phyloP scores from a whole-genome alignment of 1,140 invertebrate species.

The Heliothis virescens region DNA sequence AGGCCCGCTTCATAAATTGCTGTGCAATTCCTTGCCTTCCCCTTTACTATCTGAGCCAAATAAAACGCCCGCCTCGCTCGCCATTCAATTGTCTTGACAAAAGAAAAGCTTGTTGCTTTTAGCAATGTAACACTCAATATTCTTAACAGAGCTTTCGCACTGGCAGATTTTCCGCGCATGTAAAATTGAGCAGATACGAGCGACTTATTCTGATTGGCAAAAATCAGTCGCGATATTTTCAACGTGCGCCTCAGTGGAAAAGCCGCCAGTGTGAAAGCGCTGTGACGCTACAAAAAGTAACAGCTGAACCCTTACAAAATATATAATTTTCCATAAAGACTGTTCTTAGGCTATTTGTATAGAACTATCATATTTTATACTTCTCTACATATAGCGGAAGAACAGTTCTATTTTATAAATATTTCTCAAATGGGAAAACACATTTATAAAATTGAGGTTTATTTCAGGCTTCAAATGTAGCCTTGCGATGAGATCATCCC shows the following conservation, averaged over 20 bases:
- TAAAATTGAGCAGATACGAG: too few relatives aligned
- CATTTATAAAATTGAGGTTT: background rate
- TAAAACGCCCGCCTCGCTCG: constrained; percentile 51
- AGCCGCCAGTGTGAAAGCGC: too few relatives aligned
- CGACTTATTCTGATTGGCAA: too few relatives aligned
- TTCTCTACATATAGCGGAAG: background rate
- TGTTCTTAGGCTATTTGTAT: too few relatives aligned
- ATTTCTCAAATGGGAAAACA: background rate
- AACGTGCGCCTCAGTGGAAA: too few relatives aligned
- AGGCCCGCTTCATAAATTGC: constrained; percentile 73
- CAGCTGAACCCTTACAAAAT: too few relatives aligned
- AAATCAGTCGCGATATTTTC: too few relatives aligned
- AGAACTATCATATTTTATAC: too few relatives aligned
- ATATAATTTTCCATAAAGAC: too few relatives aligned
- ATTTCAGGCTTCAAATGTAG: constrained; percentile 16
- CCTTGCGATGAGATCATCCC: constrained; percentile 39
- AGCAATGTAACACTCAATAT: constrained; percentile 28
- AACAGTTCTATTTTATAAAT: background rate
- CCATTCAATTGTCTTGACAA: constrained; percentile 46
- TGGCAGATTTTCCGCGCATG: too few relatives aligned
- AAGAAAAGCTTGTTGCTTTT: constrained; percentile 46
- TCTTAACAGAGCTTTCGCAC: background rate
- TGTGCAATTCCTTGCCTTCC: constrained; percentile 66
- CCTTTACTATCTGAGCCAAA: constrained; percentile 58
- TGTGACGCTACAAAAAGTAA: background rate